phyloP scores from a whole-genome alignment of 2,888 invertebrate genomes.

The Trachelus troglodyta region DNA sequence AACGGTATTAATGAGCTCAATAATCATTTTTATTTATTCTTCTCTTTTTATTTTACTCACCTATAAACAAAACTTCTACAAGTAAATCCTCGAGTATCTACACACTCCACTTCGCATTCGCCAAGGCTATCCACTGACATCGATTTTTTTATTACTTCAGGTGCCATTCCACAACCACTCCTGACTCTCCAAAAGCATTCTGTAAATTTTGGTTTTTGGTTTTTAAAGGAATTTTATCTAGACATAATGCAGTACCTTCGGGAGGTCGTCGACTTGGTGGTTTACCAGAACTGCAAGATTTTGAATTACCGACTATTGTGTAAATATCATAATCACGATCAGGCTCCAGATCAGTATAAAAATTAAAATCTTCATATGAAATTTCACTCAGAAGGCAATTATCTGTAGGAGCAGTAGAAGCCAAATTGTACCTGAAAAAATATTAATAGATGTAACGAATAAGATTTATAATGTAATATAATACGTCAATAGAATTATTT shows the following conservation, averaged over 20 bases:
- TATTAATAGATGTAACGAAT: not conserved
- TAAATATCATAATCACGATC: constrained; percentile 84
- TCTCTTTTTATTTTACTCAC: constrained; percentile 67
- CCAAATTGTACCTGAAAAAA: constrained; percentile 65
- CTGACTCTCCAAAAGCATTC: constrained; percentile 88
- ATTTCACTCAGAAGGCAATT: constrained; percentile 83
- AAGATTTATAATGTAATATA: not conserved
- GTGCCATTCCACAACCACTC: constrained; percentile 77
- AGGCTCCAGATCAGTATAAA: constrained; percentile 79
- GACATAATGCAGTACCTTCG: constrained; percentile 40
- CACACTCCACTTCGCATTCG: constrained; percentile 84
- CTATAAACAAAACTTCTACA: constrained; percentile 85
- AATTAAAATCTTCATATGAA: constrained; percentile 76
- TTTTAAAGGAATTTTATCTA: constrained; percentile 3
- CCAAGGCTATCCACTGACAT: constrained; percentile 76
- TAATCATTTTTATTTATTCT: not conserved
- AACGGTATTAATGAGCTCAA: not conserved
- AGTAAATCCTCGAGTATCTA: constrained; percentile 78
- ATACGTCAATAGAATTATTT: not conserved
- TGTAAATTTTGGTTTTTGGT: constrained; percentile 52
- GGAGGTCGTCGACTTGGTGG: constrained; percentile 31
- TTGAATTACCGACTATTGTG: constrained; percentile 75
- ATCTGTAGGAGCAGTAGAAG: constrained; percentile 71
- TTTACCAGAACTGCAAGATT: constrained; percentile 63
- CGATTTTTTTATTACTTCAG: constrained; percentile 74